phyloP scores from a whole-genome alignment of 2,113 vertebrate species.

The Perca schrenkii region DNA sequence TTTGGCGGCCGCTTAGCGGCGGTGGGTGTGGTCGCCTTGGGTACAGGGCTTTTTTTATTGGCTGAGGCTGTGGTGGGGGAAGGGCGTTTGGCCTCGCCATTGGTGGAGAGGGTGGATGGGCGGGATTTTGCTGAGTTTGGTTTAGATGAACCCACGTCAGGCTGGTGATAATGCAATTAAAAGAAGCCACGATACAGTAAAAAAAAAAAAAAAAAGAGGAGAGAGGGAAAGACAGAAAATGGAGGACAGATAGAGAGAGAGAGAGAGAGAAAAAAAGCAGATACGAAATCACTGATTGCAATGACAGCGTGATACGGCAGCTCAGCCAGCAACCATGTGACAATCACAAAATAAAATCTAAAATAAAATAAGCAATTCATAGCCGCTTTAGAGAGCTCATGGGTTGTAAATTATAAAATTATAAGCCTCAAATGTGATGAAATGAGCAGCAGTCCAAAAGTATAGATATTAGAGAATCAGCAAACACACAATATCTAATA shows the following conservation, averaged over 20 bases:
- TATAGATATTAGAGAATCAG: neutral
- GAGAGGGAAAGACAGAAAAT: conserved; percentile 57
- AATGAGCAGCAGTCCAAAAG: conserved; percentile 33
- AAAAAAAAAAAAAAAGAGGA: conserved; percentile 65
- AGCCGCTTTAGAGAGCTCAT: conserved; percentile 18
- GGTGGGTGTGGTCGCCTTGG: conserved; percentile 81
- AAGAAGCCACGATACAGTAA: conserved; percentile 42
- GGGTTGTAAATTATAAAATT: conserved; percentile 48
- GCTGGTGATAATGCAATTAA: conserved; percentile 81
- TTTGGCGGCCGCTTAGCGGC: conserved; percentile 77
- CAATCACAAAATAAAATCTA: conserved; percentile 52
- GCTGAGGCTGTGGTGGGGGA: conserved; percentile 77
- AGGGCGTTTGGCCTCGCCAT: conserved; percentile 85
- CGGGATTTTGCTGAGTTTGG: conserved; percentile 86
- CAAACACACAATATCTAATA: neutral
- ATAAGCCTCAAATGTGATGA: conserved; percentile 26
- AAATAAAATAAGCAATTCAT: conserved; percentile 31
- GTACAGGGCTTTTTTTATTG: conserved; percentile 90
- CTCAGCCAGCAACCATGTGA: conserved; percentile 76
- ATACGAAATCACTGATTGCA: conserved; percentile 56
- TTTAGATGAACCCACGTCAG: conserved; percentile 85
- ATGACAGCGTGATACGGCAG: conserved; percentile 69
- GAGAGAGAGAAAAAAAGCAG: conserved; percentile 44
- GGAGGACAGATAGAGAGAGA: conserved; percentile 5
- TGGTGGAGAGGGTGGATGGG: conserved; percentile 81